Evolutionary conservation across 2,113 vertebrate species (phyloP), one percentile per base, ranked within the genome.

Genomic region (Falcunculus frontatus): DNA sequence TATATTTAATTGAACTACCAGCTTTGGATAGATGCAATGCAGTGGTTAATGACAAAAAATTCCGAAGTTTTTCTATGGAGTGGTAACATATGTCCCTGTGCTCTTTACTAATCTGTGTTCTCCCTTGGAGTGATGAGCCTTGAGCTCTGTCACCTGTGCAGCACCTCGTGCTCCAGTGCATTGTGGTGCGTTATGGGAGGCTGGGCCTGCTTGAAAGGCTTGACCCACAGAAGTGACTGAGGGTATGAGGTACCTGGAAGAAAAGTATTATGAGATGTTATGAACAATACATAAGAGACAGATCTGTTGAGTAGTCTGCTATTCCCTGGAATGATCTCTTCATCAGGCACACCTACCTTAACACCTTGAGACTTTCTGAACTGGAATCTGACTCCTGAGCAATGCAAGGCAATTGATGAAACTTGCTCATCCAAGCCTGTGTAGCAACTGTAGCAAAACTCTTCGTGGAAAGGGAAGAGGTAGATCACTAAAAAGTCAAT

Each of bases 161-260:
- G 50, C 1, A 1, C n/a, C 75, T 33, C 0, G 0, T 44, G 37
- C 42, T 88, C 41, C 21, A 8, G 21, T 16, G 19, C 11, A 3
- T 33, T 37, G 14, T n/a, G 26, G 12, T 39, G 25, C 13, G 4
- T 53, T 42, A 27, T 0, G 0, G 49, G 33, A 55, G 8, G 27
- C 30, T 18, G 50, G 15, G 15, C 7, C 49, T 67, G 7, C 42
- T 37, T 35, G n/a, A 47, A 41, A 56, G 33, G 15, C 44, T 64
- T 91, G n/a, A 60, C 41, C 19, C 25, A 18, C 0, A 16, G n/a
- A 17, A 49, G 23, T 1, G 11, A 59, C 22, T 37, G 50, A 63
- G 16, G 12, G 6, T 25, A 14, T 5, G 6, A 68, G 49, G 41
- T 18, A 35, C 27, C 33, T 56, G 63, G 50, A 53, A 44, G 29